phyloP scores from a whole-genome alignment of 2,888 invertebrate genomes.

The Allacma fusca region DNA sequence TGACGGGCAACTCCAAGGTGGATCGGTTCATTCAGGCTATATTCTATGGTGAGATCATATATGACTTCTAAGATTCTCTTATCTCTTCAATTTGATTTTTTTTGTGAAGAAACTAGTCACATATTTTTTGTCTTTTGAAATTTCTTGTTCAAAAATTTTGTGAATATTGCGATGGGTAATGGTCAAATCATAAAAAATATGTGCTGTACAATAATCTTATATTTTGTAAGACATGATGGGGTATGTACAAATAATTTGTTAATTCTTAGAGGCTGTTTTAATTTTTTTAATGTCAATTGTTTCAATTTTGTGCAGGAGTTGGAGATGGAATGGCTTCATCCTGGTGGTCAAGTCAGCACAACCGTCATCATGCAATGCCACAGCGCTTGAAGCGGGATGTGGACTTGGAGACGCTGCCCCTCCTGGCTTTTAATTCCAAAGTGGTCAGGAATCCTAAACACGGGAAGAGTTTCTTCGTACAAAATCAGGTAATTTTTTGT shows the following conservation, averaged over 20 bases:
- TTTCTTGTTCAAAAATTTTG: too few species aligned
- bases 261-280: neutral
- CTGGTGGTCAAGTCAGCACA: conserved; percentile 57
- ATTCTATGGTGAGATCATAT: conserved; percentile 50
- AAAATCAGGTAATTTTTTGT: conserved; percentile 58
- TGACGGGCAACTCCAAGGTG: conserved; percentile 57
- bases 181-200: too few species aligned
- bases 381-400: conserved; percentile 58
- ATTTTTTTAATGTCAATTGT: neutral
- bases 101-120: too few species aligned
- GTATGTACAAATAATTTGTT: conserved; percentile 16
- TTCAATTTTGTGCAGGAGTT: conserved; percentile 48
- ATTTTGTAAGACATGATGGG: too few species aligned
- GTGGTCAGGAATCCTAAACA: conserved; percentile 56
- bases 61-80: neutral
- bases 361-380: conserved; percentile 61
- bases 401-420: conserved; percentile 58
- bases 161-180: too few species aligned
- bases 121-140: too few species aligned
- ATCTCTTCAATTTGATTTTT: too few species aligned
- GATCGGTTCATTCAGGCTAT: conserved; percentile 57
- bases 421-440: conserved; percentile 57
- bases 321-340: conserved; percentile 58
- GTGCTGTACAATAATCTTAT: too few species aligned
- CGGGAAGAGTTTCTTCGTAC: conserved; percentile 57